Percentiles rank a stretch among this genome's conserved stretches.
These are phyloP conservation scores for Acrobasis suavella DNA, from an alignment of 2,888 invertebrate species.

Conservation along the genomic window DNA sequence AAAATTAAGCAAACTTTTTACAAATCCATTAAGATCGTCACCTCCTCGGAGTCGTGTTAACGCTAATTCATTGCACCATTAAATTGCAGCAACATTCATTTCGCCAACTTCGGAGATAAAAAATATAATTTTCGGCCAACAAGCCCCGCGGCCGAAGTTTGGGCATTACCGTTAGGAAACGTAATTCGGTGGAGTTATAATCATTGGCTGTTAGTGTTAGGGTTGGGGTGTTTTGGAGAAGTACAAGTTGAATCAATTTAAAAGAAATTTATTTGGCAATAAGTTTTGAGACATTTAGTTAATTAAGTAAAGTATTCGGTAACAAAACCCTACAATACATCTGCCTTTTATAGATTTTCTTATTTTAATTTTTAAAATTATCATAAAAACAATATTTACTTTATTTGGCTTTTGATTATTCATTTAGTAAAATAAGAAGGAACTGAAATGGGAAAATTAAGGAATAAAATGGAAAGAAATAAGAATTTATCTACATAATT, in stretches of 20 bases:
- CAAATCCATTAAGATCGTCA: slow-evolving; percentile 5
- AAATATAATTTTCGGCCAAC: slow-evolving; percentile 53
- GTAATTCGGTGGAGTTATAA: slow-evolving; percentile 49
- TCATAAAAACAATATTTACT: too few relatives aligned
- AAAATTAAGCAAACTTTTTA: slow-evolving; percentile 2
- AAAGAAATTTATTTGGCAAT: too few relatives aligned
- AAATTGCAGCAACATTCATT: slow-evolving; percentile 17
- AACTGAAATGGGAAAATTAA: too few relatives aligned
- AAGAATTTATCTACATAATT: too few relatives aligned
- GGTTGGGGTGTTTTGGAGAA: slow-evolving; percentile 3
- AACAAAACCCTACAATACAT: too few relatives aligned
- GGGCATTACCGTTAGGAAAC: slow-evolving; percentile 50
- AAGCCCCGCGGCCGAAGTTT: slow-evolving; percentile 56
- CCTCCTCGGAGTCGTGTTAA: slow-evolving; percentile 4
- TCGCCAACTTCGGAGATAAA: slow-evolving; percentile 45
- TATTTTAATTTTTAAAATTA: too few relatives aligned
- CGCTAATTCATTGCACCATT: slow-evolving; percentile 16
- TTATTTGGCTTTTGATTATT: too few relatives aligned
- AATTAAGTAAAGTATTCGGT: too few relatives aligned
- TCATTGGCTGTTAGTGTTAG: slow-evolving; percentile 41
- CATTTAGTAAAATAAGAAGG: too few relatives aligned
- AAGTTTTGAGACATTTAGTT: too few relatives aligned
- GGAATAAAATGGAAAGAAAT: too few relatives aligned
- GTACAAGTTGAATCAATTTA: not conserved
- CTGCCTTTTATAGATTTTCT: too few relatives aligned